Percentiles rank a stretch among this genome's conserved stretches.
Conservation (phyloP, 1,140 invertebrate genomes). For the Colletes latitarsis region DNA sequence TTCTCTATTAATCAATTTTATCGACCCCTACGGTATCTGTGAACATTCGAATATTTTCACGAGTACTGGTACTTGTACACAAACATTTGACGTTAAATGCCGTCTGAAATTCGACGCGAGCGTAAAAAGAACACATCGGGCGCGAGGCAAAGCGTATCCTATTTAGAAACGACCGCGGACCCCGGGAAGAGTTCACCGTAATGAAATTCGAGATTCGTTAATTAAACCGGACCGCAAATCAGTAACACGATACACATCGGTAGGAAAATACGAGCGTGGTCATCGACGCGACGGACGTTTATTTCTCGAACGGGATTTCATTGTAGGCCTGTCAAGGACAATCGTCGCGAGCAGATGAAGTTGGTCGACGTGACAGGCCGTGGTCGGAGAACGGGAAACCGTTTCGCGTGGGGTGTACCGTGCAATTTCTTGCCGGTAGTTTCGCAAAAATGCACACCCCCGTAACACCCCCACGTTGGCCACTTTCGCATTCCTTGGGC, state of each 20-base stretch:
- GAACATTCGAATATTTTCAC: too few species aligned
- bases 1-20: too few species aligned
- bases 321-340: conserved; percentile 45
- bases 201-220: conserved; percentile 62
- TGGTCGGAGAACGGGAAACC: background rate
- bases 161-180: conserved; percentile 47
- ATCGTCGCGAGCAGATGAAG: conserved; percentile 44
- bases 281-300: conserved; percentile 33
- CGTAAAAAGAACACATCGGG: conserved; percentile 5
- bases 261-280: conserved; percentile 2
- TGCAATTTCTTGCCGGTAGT: background rate
- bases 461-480: background rate
- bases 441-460: background rate
- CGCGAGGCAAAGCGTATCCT: conserved; percentile 43
- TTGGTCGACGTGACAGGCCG: conserved; percentile 32
- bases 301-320: conserved; percentile 60
- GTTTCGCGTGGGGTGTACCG: too few species aligned
- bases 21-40: too few species aligned
- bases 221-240: conserved; percentile 59
- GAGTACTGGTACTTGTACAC: too few species aligned
- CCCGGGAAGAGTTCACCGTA: conserved; percentile 38
- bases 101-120: background rate
- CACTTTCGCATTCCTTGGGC: conserved; percentile 33
- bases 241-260: conserved; percentile 47
- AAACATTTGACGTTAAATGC: too few species aligned